Conservation (phyloP, 2,797 vertebrate genomes). For the Aulostomus chinensis region DNA sequence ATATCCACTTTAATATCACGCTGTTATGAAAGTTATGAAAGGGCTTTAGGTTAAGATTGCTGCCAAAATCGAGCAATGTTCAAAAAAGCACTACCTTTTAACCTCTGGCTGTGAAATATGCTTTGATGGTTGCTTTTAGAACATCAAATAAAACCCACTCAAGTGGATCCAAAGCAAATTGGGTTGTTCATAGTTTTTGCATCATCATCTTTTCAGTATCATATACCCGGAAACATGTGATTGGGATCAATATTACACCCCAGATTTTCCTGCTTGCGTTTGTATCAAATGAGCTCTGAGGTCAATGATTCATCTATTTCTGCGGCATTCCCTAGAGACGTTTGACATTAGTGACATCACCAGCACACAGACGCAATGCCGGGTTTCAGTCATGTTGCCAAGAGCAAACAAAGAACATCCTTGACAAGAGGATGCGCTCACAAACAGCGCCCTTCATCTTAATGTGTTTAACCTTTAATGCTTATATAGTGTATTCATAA, state of each 20-base stretch:
- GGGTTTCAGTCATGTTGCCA: constrained; percentile 35
- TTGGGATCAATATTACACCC: no score
- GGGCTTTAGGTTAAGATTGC: constrained; percentile 3
- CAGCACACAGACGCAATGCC: constrained; percentile 27
- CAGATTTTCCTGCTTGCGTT: constrained; percentile 4
- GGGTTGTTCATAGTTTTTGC: constrained; percentile 35
- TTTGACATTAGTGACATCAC: constrained; percentile 47
- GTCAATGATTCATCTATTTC: constrained; percentile 41
- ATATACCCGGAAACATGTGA: constrained; percentile 33
- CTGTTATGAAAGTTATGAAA: neutral
- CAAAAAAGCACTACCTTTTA: constrained; percentile 20
- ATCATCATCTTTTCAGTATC: constrained; percentile 31
- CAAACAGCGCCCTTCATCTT: neutral
- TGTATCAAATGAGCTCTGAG: constrained; percentile 10
- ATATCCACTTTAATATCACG: neutral
- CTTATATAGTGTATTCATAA: constrained; percentile 8
- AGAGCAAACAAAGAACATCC: constrained; percentile 26
- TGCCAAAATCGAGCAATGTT: constrained; percentile 7
- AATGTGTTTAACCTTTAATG: constrained; percentile 5
- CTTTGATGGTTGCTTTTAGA: constrained; percentile 47
- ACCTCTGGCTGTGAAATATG: constrained; percentile 23
- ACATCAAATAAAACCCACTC: constrained; percentile 48
- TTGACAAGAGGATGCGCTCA: neutral
- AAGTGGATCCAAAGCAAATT: constrained; percentile 16
- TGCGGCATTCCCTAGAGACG: constrained; percentile 45